Evolutionary conservation across 2,113 vertebrate genomes (phyloP), one percentile per base, ranked within the genome.

Genomic region (Leuciscus idus): DNA sequence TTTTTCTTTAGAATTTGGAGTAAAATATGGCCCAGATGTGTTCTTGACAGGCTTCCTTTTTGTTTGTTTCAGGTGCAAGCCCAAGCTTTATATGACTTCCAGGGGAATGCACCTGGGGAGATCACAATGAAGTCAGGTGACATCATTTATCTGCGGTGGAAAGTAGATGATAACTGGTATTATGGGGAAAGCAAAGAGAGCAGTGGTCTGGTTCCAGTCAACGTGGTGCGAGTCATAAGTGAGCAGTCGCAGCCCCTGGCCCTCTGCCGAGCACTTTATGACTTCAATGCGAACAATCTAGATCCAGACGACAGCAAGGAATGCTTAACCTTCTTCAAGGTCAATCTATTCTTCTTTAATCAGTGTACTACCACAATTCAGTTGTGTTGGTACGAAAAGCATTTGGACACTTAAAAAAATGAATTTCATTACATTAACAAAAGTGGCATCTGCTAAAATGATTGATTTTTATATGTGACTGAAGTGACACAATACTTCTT

Each of bases 301-400:
- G 93, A 95, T 50, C 92, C 91, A 86, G 92, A 90, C 0, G 95
- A 96, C 13, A 91, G 87, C 90, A 93, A 94, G 90, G 96, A 95
- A 57, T 95, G 93, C 90, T 94, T 97, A 84, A 90, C 93, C 36
- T 95, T 97, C 74, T 90, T 91, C 8, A 98, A 98, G 97, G 98
- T 95, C 87, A 73, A 81, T 84, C 73, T 84, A 48, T 46, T 76
- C 46, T 76, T 12, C 2, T 57, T 36, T 48, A 62, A 70, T 19
- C 23, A 6, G 9, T 9, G 21, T 9, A 9, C 70, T 39, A 39
- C 11, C 15, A 55, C 64, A 33, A 10, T 10, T 36, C 66, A 36
- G 66, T 36, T 68, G 19, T 13, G n/a, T 15, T 75, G 39, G 23
- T 48, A 26, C 9, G 17, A 72, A 39, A 43, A 74, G 10, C n/a